Conservation (phyloP, 2,113 vertebrate genomes). For the Rhynchopsitta pachyrhyncha region DNA sequence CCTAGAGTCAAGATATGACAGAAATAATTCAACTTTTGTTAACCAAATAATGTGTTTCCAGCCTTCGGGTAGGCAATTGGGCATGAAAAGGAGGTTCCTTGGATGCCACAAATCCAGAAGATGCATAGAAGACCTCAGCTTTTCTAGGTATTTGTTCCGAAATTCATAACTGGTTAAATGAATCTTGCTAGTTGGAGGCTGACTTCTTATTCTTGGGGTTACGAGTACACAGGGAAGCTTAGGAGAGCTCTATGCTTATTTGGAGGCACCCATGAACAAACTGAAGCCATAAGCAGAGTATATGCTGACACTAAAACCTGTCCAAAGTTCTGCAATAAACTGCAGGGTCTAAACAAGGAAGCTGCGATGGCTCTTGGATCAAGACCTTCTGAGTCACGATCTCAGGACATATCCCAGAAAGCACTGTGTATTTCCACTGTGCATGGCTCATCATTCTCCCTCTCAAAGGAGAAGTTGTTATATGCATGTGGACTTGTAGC, state of each 20-base stretch:
- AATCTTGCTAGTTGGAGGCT: not conserved
- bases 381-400: not conserved
- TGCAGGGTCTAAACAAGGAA: not conserved
- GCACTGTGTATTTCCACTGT: not conserved
- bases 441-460: not conserved
- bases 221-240: not conserved
- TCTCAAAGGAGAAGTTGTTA: not conserved
- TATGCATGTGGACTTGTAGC: not conserved
- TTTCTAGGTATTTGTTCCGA: not conserved
- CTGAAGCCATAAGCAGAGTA: not conserved
- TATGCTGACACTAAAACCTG: not conserved
- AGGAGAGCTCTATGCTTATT: not conserved
- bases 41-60: not conserved
- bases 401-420: not conserved
- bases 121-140: not conserved
- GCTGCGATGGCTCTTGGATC: not conserved
- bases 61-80: not conserved
- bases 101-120: not conserved
- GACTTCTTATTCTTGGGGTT: not conserved
- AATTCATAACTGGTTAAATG: not conserved
- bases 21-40: not conserved
- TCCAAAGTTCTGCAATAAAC: not conserved
- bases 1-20: not conserved
- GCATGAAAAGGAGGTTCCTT: not conserved
- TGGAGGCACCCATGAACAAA: not conserved